Base-by-base conservation (phyloP, 2,113 vertebrate species). In the Tor tambroides region DNA sequence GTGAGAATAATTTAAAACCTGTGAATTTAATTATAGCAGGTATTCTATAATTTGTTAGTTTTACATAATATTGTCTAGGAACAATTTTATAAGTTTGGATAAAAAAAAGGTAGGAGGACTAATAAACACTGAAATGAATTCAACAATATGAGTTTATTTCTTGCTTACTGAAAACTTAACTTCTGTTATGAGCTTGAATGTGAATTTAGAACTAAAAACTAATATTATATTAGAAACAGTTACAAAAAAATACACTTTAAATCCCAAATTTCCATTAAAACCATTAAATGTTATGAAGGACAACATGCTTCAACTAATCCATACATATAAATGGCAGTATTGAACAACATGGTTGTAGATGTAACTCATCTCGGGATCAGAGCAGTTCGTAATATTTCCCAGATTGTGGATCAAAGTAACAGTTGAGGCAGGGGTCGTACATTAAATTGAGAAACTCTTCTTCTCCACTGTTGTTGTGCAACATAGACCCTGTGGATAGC, bases 381-480 rank as follows among this genome's bases (percentile, higher is more conserved):
- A 88, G 92, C 79, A 95, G 91, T 92, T 95, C 94, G 51, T 95
- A 96, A 93, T 96, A 96, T 91, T 95, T 96, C 85, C 94, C 97
- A 77, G 97, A 97, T 92, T 95, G 92, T 10, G 94, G 97, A 93
- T 98, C 96, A 91, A 99, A 98, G 92, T 98, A 98, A 90, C 96
- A 98, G 92, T 96, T 97, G 83, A 98, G 95, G 92, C 96, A 97
- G 0, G 96, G 94, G 93, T 98, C 96, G 86, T 97, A 98, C 51
- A 96, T 90, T 86, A 99, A 94, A 93, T 95, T 97, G 88, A 98
- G 93, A 91, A 92, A 95, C 83, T 94, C 93, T 1, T 95, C 94
- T 35, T 93, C 91, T 75, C 91, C 90, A 65, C 91, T 88, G 49
- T 91, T 91, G 89, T 75, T 65, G 21, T 79, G 30, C 76, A 90